Evolutionary conservation across 2,113 vertebrate genomes (phyloP).

Genomic region (Hystrix brachyura): DNA sequence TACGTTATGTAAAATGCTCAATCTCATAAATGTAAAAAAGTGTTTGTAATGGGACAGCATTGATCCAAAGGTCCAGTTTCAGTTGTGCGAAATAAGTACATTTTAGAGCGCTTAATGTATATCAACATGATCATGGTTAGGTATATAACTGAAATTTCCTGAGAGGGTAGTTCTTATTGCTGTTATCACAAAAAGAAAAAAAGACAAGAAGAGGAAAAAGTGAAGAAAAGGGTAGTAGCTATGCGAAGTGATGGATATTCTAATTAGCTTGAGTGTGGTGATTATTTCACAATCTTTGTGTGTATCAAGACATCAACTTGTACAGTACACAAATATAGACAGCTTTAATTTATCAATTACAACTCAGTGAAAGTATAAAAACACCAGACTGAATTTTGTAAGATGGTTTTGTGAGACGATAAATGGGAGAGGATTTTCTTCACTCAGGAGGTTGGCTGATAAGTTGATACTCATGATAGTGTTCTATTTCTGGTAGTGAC

Average conservation of each 20-base stretch:
- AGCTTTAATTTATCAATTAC: neutral
- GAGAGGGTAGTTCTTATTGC: neutral
- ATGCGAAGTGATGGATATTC: no score
- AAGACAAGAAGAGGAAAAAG: no score
- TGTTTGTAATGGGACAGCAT: no score
- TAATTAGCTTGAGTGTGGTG: neutral
- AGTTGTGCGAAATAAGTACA: no score
- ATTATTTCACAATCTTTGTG: neutral
- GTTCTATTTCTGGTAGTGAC: neutral
- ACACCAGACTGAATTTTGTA: neutral
- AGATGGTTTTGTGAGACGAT: neutral
- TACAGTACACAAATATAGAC: neutral
- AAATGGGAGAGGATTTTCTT: conserved; percentile 36
- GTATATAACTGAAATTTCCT: neutral
- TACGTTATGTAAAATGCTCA: no score
- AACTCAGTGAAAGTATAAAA: neutral
- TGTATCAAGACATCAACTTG: neutral
- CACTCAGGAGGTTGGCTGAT: neutral
- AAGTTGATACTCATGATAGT: neutral
- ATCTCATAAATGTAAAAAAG: no score
- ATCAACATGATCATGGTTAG: no score
- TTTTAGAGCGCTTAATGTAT: no score
- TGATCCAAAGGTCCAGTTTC: no score
- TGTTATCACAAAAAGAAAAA: no score
- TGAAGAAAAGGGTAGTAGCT: neutral